These are phyloP conservation scores for Pao palembangensis DNA, from an alignment of 2,113 vertebrate genomes.

Conservation along the genomic window DNA sequence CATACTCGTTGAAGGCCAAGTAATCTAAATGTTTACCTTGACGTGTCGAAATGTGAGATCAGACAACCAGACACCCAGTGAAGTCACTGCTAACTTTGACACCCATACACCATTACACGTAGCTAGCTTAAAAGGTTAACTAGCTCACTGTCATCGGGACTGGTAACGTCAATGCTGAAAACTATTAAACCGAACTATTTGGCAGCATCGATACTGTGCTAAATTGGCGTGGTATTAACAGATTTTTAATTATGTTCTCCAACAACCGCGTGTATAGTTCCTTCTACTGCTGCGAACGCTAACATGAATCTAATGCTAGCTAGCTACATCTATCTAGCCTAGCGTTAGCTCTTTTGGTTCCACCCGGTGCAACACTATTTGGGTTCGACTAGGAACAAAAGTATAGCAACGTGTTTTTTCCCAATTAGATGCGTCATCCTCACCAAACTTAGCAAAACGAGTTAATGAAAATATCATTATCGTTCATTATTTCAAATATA, in stretches of 20 bases:
- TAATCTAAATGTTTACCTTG: constrained; percentile 65
- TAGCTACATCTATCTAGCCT: constrained; percentile 66
- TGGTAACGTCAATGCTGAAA: constrained; percentile 5
- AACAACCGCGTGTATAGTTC: background rate
- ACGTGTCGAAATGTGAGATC: constrained; percentile 70
- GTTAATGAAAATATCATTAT: no score
- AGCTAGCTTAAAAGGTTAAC: constrained; percentile 41
- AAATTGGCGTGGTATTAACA: background rate
- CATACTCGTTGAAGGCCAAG: constrained; percentile 16
- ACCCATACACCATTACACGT: constrained; percentile 51
- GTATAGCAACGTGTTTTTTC: background rate
- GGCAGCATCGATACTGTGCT: background rate
- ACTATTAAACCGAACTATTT: background rate
- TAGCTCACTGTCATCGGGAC: constrained; percentile 20
- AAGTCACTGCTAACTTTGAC: constrained; percentile 67
- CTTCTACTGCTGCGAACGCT: constrained; percentile 28
- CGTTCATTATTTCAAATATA: background rate
- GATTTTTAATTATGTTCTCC: background rate
- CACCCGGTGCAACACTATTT: constrained; percentile 57
- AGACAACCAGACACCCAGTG: constrained; percentile 56
- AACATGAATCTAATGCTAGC: constrained; percentile 47
- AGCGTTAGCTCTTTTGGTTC: constrained; percentile 55
- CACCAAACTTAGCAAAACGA: background rate
- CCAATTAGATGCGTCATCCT: background rate
- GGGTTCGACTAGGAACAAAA: constrained; percentile 45